Percentiles rank a stretch among this genome's conserved stretches.
Conservation (phyloP, 2,113 vertebrate genomes). For the Paramormyrops kingsleyae region DNA sequence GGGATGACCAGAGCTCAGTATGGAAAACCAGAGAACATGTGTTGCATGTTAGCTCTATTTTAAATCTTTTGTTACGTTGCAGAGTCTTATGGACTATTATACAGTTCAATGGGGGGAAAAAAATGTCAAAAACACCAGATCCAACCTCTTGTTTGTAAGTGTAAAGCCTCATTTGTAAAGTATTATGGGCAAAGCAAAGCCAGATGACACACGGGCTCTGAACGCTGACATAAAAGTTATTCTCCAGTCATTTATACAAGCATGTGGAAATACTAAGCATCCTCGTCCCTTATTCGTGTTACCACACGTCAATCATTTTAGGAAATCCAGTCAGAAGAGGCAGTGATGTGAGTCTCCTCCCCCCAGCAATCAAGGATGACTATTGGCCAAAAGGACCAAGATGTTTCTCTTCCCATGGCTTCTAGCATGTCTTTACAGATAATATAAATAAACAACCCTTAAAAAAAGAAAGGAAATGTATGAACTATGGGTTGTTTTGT, state of each 20-base stretch:
- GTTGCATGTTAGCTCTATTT: neutral
- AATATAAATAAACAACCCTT: constrained; percentile 19
- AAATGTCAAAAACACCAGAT: neutral
- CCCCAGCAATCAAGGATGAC: neutral
- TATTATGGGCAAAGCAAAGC: neutral
- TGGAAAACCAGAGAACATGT: neutral
- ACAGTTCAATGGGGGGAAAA: neutral
- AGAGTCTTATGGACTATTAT: neutral
- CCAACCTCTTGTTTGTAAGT: neutral
- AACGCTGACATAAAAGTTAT: neutral
- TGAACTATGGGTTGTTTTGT: neutral
- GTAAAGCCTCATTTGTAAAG: neutral
- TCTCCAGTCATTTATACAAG: neutral
- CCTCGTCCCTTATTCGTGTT: neutral
- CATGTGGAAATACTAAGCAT: neutral
- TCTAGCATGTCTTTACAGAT: constrained; percentile 22
- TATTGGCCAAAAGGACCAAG: constrained; percentile 19
- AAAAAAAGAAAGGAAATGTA: constrained; percentile 12
- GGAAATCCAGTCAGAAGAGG: neutral
- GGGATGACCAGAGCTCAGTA: neutral
- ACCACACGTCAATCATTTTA: neutral
- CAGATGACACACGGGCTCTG: neutral
- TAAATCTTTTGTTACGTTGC: neutral
- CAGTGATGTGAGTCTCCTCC: neutral
- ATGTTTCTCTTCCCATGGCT: constrained; percentile 29